These are phyloP conservation scores for Electrona antarctica DNA, from an alignment of 2,113 vertebrate species.

Conservation along the genomic window DNA sequence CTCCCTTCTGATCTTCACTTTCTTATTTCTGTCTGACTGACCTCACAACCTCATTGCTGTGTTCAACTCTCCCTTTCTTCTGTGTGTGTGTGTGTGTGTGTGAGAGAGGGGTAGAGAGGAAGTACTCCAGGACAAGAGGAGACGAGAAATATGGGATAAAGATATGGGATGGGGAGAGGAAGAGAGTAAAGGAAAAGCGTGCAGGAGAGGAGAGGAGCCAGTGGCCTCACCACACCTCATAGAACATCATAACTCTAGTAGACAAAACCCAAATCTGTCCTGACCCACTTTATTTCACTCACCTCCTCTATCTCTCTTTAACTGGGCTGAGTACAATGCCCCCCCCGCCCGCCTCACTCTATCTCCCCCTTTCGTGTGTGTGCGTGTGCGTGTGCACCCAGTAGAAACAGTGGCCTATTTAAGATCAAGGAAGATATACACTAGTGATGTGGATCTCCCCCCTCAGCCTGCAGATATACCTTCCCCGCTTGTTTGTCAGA, in stretches of 20 bases:
- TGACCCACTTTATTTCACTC: slow-evolving; percentile 57
- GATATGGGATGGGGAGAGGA: not conserved
- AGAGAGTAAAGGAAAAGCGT: not conserved
- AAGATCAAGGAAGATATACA: slow-evolving; percentile 19
- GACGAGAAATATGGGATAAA: not conserved
- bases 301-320: not conserved
- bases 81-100: no score
- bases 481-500: slow-evolving; percentile 35
- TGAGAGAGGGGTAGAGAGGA: no score
- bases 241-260: slow-evolving; percentile 19
- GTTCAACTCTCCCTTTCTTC: not conserved
- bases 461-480: slow-evolving; percentile 29
- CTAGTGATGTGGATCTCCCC: no score
- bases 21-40: slow-evolving; percentile 11
- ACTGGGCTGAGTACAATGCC: no score
- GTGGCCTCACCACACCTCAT: slow-evolving; percentile 16
- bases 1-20: not conserved
- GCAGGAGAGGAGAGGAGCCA: not conserved
- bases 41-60: not conserved
- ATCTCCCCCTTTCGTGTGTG: not conserved
- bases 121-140: not conserved
- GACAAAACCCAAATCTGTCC: slow-evolving; percentile 44
- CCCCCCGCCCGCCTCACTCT: not conserved
- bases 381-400: slow-evolving; percentile 19
- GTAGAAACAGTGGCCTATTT: slow-evolving; percentile 54